Conservation (phyloP, 2,797 vertebrate species). For the Enteromius anoplus region DNA sequence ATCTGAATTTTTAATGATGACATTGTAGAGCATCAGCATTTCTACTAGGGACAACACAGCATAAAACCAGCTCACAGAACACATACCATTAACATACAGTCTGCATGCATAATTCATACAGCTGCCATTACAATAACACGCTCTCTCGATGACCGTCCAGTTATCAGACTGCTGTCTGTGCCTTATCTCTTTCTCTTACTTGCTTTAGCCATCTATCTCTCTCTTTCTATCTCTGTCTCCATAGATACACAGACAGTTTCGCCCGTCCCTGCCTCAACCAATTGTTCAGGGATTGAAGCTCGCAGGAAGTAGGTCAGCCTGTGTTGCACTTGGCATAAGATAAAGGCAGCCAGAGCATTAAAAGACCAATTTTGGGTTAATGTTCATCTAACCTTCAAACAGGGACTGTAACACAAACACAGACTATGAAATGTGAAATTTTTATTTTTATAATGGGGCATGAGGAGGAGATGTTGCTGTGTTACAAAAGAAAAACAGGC, state of each 20-base stretch:
- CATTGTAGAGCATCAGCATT: conserved; percentile 1
- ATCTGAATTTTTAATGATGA: conserved; percentile 13
- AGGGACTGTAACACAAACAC: background rate
- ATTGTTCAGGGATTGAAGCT: conserved; percentile 58
- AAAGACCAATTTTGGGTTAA: conserved; percentile 41
- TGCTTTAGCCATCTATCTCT: conserved; percentile 39
- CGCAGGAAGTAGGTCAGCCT: conserved; percentile 66
- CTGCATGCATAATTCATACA: conserved; percentile 67
- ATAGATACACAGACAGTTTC: conserved; percentile 63
- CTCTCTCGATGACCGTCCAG: conserved; percentile 49
- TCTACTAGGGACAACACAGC: conserved; percentile 17
- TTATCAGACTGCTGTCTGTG: conserved; percentile 55
- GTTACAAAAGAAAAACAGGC: background rate
- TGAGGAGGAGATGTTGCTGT: background rate
- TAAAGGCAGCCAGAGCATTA: conserved; percentile 40
- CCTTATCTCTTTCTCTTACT: conserved; percentile 32
- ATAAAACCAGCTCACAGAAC: conserved; percentile 18
- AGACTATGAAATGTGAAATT: background rate
- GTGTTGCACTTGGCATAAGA: conserved; percentile 47
- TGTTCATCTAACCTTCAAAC: conserved; percentile 29
- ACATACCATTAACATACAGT: conserved; percentile 55
- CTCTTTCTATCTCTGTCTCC: conserved; percentile 52
- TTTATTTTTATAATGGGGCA: background rate
- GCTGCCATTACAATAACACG: conserved; percentile 60
- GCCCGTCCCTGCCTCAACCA: conserved; percentile 56